Conservation (phyloP, 2,888 invertebrate genomes). For the Pyrochroa serraticornis region DNA sequence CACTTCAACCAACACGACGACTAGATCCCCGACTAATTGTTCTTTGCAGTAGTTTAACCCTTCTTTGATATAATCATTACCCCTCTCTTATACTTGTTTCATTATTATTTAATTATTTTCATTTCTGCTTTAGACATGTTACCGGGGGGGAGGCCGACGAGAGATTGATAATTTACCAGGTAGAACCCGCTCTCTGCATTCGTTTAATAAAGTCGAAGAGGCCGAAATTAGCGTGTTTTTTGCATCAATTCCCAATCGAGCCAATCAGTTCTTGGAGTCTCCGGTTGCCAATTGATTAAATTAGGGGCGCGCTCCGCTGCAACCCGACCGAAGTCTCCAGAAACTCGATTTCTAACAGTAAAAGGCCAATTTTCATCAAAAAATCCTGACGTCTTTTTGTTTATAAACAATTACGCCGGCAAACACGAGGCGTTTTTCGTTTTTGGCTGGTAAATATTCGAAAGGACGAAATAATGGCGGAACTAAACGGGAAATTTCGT, state of each 20-base stretch:
- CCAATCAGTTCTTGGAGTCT: conserved; percentile 20
- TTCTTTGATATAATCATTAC: conserved; percentile 60
- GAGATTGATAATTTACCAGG: conserved; percentile 46
- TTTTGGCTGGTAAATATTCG: conserved; percentile 23
- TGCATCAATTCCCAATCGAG: conserved; percentile 23
- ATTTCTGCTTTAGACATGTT: conserved; percentile 59
- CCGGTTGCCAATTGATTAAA: conserved; percentile 24
- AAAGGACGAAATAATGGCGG: conserved; percentile 36
- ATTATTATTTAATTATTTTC: conserved; percentile 62
- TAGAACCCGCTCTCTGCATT: conserved; percentile 28
- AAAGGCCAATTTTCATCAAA: conserved; percentile 6
- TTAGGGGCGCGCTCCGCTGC: conserved; percentile 4
- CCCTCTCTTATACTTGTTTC: conserved; percentile 58
- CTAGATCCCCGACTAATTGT: conserved; percentile 34
- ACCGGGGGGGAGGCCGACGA: conserved; percentile 32
- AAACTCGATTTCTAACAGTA: conserved; percentile 7
- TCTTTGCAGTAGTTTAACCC: conserved; percentile 53
- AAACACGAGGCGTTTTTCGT: too few species aligned
- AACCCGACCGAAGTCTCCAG: neutral
- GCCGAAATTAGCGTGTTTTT: conserved; percentile 5
- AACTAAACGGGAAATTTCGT: conserved; percentile 37
- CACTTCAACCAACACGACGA: conserved; percentile 22
- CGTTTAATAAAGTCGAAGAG: conserved; percentile 17
- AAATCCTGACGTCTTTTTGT: conserved; percentile 33
- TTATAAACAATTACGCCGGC: conserved; percentile 36